Percentiles rank a stretch among this genome's conserved stretches.
Evolutionary conservation across 2,888 invertebrate species (phyloP).

Genomic region (Rhamphomyia laevipes): DNA sequence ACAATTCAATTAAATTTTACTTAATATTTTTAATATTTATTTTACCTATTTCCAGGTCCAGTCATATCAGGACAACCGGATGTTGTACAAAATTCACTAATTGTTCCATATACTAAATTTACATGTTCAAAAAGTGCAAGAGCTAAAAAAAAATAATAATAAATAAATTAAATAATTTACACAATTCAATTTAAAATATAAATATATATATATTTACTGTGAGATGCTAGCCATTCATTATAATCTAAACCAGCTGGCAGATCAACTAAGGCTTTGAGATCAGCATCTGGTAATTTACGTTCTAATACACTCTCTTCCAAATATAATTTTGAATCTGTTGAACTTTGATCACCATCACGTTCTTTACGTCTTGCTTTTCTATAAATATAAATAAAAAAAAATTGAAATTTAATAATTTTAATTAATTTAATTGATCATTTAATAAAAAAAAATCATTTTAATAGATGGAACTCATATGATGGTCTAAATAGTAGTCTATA

Average conservation of each 20-base stretch:
- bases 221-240: constrained; percentile 99
- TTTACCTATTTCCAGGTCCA: constrained; percentile 85
- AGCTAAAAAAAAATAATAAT: constrained; percentile 45
- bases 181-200: too few relatives aligned
- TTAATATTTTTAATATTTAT: neutral
- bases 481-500: too few relatives aligned
- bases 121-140: constrained; percentile 98
- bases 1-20: constrained; percentile 2
- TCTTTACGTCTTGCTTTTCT: constrained; percentile 97
- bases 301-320: constrained; percentile 90
- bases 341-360: constrained; percentile 69
- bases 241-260: constrained; percentile 92
- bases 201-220: constrained; percentile 57
- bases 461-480: neutral
- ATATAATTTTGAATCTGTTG: constrained; percentile 85
- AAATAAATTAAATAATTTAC: neutral
- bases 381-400: constrained; percentile 36
- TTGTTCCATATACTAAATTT: constrained; percentile 94
- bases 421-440: constrained; percentile 6
- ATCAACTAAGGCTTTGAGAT: constrained; percentile 87
- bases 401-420: constrained; percentile 7
- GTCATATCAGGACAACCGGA: constrained; percentile 94
- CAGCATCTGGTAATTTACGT: constrained; percentile 86
- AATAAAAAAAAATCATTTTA: too few relatives aligned
- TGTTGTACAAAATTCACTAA: constrained; percentile 97